phyloP scores from a whole-genome alignment of 2,888 invertebrate genomes.

The Andrena minutula region DNA sequence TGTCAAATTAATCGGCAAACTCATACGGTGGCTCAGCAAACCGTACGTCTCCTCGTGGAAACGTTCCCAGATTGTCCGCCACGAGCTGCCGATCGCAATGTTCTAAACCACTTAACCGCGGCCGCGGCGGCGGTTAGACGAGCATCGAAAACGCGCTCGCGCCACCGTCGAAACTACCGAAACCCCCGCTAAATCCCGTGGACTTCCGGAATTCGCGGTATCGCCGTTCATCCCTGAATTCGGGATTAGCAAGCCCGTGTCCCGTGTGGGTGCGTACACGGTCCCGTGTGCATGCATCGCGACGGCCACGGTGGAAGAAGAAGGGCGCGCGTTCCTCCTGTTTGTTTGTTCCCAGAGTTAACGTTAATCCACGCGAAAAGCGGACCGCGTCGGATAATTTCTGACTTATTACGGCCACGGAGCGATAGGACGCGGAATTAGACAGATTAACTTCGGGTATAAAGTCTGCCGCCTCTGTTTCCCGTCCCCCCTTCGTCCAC shows the following conservation, averaged over 20 bases:
- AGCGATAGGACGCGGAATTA: constrained; percentile 43
- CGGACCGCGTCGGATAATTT: constrained; percentile 58
- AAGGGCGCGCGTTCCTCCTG: background rate
- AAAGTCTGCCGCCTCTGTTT: background rate
- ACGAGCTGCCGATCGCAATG: constrained; percentile 68
- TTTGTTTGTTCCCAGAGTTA: constrained; percentile 53
- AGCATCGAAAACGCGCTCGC: constrained; percentile 66
- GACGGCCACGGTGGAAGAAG: background rate
- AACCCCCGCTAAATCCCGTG: constrained; percentile 61
- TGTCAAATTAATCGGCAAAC: constrained; percentile 65
- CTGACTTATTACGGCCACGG: constrained; percentile 56
- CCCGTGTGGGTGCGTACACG: too few relatives aligned
- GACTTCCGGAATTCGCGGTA: constrained; percentile 69
- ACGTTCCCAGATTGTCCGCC: constrained; percentile 62
- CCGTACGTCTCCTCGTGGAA: constrained; percentile 60
- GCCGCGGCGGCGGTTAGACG: constrained; percentile 55
- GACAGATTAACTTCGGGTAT: constrained; percentile 55
- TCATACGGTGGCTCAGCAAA: constrained; percentile 56
- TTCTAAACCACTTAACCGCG: constrained; percentile 72
- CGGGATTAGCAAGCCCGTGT: constrained; percentile 54
- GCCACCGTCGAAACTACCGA: constrained; percentile 53
- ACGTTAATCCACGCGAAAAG: constrained; percentile 60
- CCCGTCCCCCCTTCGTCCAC: background rate
- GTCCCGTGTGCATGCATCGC: background rate
- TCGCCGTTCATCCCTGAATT: constrained; percentile 66